Evolutionary conservation across 2,113 vertebrate genomes (phyloP).

Genomic region (Pelecanus crispus): DNA sequence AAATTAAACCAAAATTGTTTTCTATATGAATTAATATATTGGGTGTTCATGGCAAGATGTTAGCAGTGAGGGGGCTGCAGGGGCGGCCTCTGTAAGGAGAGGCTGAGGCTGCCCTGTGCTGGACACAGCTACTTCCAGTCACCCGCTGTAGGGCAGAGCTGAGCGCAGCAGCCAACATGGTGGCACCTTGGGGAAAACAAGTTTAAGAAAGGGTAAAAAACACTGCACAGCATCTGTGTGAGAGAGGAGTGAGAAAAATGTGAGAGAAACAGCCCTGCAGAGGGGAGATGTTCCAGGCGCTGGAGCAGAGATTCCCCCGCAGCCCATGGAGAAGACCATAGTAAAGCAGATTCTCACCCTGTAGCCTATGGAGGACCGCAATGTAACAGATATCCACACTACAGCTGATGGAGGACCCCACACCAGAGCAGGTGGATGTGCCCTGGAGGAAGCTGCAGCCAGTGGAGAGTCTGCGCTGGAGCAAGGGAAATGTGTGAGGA

Average conservation of each 20-base stretch:
- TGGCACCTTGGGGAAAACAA: neutral
- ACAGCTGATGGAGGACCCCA: fast-evolving
- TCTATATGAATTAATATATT: neutral
- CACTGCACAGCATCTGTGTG: neutral
- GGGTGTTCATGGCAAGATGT: neutral
- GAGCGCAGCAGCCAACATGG: too few relatives aligned
- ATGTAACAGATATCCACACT: neutral
- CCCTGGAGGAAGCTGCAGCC: neutral
- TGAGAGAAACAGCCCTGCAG: neutral
- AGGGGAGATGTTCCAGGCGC: neutral
- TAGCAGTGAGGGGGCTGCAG: fast-evolving
- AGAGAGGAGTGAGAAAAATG: neutral
- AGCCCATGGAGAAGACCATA: neutral
- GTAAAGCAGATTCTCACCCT: neutral
- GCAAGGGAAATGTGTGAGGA: neutral
- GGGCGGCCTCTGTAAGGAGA: neutral
- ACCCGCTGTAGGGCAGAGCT: fast-evolving
- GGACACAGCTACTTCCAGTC: fast-evolving
- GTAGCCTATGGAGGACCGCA: neutral
- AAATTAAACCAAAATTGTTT: neutral
- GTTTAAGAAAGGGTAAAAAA: neutral
- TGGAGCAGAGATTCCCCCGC: neutral
- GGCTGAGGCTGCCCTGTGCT: fast-evolving
- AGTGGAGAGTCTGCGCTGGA: fast-evolving
- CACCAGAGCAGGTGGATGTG: neutral